Percentiles rank a stretch among this genome's conserved stretches.
Conservation (phyloP, 2,113 vertebrate species). For the Corynorhinus townsendii region DNA sequence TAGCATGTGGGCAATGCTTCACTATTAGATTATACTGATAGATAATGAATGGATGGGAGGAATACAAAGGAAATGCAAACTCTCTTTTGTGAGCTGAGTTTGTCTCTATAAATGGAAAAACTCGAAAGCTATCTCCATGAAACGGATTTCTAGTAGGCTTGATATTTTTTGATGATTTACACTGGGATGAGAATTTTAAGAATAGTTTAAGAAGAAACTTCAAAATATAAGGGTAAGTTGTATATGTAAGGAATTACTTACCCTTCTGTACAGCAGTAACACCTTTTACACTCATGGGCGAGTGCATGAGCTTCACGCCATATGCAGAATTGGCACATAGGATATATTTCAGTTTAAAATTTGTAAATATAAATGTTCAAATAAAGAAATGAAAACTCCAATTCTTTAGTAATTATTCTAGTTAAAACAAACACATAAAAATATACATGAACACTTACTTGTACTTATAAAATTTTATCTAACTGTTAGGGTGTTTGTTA, state of each 20-base stretch:
- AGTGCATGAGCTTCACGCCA: not conserved
- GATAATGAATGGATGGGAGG: not conserved
- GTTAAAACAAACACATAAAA: not conserved
- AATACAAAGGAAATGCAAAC: not conserved
- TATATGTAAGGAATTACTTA: not conserved
- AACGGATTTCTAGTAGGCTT: not conserved
- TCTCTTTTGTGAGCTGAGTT: not conserved
- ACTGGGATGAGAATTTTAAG: constrained; percentile 22
- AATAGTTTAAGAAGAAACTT: constrained; percentile 12
- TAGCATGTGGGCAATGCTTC: not conserved
- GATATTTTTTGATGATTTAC: not conserved
- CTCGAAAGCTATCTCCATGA: not conserved
- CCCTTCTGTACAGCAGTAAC: not conserved
- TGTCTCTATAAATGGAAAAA: not conserved
- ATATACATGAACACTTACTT: not conserved
- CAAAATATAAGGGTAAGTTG: not conserved
- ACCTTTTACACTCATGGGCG: not conserved
- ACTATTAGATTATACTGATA: not conserved
- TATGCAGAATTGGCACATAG: not conserved
- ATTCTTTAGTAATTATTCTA: not conserved
- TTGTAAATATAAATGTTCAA: not conserved
- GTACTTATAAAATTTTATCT: constrained; percentile 63
- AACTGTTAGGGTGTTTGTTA: constrained; percentile 78
- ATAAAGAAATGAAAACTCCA: not conserved
- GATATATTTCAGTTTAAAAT: not conserved